Percentiles rank a stretch among this genome's conserved stretches.
Conservation (phyloP, 1,140 invertebrate species). For the Caenorhabditis tropicalis region DNA sequence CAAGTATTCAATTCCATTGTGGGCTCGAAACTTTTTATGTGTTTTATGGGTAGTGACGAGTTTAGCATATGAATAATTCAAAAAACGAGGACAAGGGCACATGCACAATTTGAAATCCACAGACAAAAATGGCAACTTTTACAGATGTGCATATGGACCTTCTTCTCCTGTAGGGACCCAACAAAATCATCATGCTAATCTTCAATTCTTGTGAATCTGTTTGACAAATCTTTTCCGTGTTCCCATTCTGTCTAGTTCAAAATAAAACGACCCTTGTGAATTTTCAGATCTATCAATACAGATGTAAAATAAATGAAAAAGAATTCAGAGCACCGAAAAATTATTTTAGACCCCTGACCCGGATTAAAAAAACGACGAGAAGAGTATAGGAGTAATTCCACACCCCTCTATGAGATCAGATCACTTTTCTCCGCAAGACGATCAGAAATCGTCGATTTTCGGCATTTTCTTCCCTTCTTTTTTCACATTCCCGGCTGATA, state of each 20-base stretch:
- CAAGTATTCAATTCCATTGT: neutral
- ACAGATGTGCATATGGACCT: neutral
- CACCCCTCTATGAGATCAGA: neutral
- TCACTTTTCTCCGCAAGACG: constrained; percentile 18
- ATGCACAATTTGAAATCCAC: constrained; percentile 9
- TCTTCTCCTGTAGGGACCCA: neutral
- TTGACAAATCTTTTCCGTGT: too few relatives aligned
- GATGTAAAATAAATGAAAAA: neutral
- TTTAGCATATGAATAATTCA: constrained; percentile 28
- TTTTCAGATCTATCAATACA: too few relatives aligned
- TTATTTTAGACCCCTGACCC: neutral
- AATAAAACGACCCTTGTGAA: too few relatives aligned
- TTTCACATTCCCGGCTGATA: constrained; percentile 13
- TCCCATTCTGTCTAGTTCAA: too few relatives aligned
- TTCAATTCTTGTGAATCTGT: too few relatives aligned
- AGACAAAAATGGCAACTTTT: neutral
- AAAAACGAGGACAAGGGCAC: neutral
- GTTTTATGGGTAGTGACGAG: constrained; percentile 24
- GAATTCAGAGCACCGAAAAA: neutral
- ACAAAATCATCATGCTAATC: neutral
- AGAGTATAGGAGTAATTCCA: neutral
- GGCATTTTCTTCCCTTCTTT: neutral
- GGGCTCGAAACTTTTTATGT: neutral
- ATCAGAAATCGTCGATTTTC: constrained; percentile 28
- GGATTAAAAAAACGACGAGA: neutral